Evolutionary conservation across 1,140 invertebrate genomes (phyloP).

Genomic region (Microvelia longipes): DNA sequence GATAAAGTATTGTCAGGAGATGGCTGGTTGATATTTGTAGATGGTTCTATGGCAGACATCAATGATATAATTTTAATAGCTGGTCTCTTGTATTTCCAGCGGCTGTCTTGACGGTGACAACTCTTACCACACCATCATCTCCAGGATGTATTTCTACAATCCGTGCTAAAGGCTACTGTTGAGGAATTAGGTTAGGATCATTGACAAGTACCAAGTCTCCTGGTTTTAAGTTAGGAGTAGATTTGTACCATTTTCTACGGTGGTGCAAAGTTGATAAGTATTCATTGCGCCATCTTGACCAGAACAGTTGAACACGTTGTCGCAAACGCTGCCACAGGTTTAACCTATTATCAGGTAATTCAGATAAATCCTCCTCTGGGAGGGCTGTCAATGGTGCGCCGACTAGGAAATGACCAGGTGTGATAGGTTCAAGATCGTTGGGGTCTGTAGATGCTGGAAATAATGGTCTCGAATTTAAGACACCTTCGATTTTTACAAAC

Average conservation of each 20-base stretch:
- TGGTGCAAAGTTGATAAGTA: conserved; percentile 24
- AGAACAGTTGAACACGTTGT: conserved; percentile 23
- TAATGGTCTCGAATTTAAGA: conserved; percentile 18
- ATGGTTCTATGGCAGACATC: too few relatives aligned
- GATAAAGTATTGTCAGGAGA: too few relatives aligned
- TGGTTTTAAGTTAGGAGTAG: not conserved
- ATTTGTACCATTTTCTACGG: conserved; percentile 20
- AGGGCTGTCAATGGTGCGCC: conserved; percentile 16
- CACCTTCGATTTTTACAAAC: conserved; percentile 19
- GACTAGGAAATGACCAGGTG: conserved; percentile 23
- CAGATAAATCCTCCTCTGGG: conserved; percentile 9
- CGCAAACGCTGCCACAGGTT: conserved; percentile 19
- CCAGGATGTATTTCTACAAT: conserved; percentile 26
- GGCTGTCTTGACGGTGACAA: conserved; percentile 24
- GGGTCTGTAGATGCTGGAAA: conserved; percentile 12
- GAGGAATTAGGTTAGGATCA: conserved; percentile 23
- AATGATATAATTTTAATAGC: not conserved
- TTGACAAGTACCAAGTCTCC: conserved; percentile 26
- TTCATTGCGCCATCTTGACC: conserved; percentile 24
- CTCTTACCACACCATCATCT: conserved; percentile 27
- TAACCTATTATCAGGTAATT: conserved; percentile 14
- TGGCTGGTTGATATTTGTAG: too few relatives aligned
- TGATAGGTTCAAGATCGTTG: conserved; percentile 11
- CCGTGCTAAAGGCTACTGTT: conserved; percentile 27
- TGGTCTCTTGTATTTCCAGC: conserved; percentile 5